Conservation (phyloP, 53 echinoderm and acorn worm genomes). For the Crossaster papposus region DNA sequence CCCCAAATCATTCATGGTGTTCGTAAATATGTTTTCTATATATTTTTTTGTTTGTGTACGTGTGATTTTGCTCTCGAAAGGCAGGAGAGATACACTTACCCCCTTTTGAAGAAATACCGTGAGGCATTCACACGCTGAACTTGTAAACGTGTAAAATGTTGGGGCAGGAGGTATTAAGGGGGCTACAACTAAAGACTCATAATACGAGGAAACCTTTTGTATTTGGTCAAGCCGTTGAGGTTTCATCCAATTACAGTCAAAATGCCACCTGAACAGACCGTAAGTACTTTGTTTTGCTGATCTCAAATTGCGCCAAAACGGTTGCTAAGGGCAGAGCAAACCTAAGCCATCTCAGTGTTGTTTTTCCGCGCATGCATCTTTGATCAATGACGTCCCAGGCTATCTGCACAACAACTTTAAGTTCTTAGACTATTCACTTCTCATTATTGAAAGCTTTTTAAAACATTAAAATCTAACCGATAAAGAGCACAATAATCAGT, state of each 20-base stretch:
- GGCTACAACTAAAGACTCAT: neutral
- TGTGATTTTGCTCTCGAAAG: neutral
- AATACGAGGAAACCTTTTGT: neutral
- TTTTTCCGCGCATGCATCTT: neutral
- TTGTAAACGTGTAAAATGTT: neutral
- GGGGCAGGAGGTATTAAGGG: neutral
- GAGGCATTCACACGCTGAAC: neutral
- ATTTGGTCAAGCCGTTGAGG: neutral
- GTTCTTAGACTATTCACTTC: neutral
- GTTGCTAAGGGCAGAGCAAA: neutral
- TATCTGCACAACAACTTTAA: neutral
- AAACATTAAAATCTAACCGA: no score
- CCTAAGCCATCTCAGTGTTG: neutral
- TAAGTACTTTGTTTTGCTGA: conserved; percentile 41
- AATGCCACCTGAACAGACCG: neutral
- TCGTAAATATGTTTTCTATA: conserved; percentile 21
- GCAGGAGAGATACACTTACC: neutral
- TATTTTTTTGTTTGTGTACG: neutral
- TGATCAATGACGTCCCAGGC: neutral
- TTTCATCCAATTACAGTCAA: conserved; percentile 3
- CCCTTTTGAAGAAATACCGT: neutral
- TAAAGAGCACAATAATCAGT: no score
- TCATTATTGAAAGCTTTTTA: neutral
- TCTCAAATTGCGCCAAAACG: conserved; percentile 33
- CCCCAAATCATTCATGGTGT: conserved; percentile 7